A percentile compares a stretch with the other conserved stretches of the same genome.
Conservation (phyloP, 2,113 vertebrate species). For the Xenopus borealis region DNA sequence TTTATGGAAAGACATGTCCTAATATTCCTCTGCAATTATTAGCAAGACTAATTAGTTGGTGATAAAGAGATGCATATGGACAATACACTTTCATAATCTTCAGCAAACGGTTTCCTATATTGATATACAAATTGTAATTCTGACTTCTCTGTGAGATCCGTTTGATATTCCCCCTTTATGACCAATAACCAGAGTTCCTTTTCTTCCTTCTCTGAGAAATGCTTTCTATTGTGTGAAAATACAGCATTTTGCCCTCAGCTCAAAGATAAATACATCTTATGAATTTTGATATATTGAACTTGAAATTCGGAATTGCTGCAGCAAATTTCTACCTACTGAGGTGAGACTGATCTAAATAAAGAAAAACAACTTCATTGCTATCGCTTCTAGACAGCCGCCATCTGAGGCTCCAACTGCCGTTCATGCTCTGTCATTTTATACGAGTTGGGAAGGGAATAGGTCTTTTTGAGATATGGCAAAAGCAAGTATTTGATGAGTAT, state of each 20-base stretch:
- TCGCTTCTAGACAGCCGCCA: background rate
- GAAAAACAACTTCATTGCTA: background rate
- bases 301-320: background rate
- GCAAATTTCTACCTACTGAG: background rate
- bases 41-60: too few species aligned
- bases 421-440: background rate
- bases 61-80: too few species aligned
- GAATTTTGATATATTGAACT: background rate
- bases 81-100: too few species aligned
- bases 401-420: background rate
- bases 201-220: background rate
- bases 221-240: background rate
- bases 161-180: background rate
- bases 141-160: background rate
- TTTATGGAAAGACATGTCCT: too few species aligned
- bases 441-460: background rate
- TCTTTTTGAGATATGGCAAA: too few species aligned
- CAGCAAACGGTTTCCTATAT: background rate
- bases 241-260: background rate
- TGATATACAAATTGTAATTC: too few species aligned
- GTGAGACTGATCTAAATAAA: slow-evolving; percentile 4
- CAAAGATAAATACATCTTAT: background rate
- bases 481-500: too few species aligned
- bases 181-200: background rate
- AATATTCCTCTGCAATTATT: too few species aligned